Evolutionary conservation across 2,113 vertebrate species (phyloP).

Genomic region (Oncorhynchus gorbuscha): DNA sequence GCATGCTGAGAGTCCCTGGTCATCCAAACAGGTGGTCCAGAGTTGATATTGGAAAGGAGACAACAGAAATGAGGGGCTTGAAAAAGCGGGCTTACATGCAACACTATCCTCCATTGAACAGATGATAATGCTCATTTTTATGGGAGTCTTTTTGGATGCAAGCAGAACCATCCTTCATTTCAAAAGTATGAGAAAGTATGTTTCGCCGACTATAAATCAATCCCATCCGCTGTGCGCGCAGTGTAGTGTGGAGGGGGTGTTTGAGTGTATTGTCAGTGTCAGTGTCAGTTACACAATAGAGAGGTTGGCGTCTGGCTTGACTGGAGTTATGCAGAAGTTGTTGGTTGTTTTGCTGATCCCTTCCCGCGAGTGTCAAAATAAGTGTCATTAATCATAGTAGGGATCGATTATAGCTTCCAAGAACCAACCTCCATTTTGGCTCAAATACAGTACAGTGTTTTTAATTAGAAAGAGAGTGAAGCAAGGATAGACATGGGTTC

Average conservation of each 20-base stretch:
- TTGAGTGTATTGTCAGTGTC: conserved; percentile 31
- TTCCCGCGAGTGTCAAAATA: conserved; percentile 62
- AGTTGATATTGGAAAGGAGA: conserved; percentile 51
- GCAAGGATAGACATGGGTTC: background rate
- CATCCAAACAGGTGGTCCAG: conserved; percentile 59
- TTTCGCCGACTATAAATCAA: conserved; percentile 52
- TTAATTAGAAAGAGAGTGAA: conserved; percentile 25
- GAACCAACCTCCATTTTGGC: conserved; percentile 32
- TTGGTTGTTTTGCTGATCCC: conserved; percentile 71
- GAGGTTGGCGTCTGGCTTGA: conserved; percentile 59
- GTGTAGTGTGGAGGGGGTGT: conserved; percentile 36
- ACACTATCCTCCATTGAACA: conserved; percentile 44
- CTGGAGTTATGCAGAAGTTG: conserved; percentile 66
- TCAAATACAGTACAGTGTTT: background rate
- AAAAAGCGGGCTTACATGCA: conserved; percentile 48
- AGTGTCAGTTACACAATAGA: conserved; percentile 56
- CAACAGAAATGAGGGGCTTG: conserved; percentile 31
- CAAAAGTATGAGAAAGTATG: conserved; percentile 55
- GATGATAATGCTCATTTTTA: conserved; percentile 52
- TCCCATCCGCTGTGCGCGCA: conserved; percentile 23
- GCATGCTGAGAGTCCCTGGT: conserved; percentile 21
- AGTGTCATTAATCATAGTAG: conserved; percentile 59
- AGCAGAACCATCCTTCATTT: conserved; percentile 42
- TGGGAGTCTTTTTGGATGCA: conserved; percentile 31
- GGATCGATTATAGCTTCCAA: background rate